Evolutionary conservation across 2,888 invertebrate genomes (phyloP), one percentile per base, ranked within the genome.

Genomic region (Bellardia pandia): DNA sequence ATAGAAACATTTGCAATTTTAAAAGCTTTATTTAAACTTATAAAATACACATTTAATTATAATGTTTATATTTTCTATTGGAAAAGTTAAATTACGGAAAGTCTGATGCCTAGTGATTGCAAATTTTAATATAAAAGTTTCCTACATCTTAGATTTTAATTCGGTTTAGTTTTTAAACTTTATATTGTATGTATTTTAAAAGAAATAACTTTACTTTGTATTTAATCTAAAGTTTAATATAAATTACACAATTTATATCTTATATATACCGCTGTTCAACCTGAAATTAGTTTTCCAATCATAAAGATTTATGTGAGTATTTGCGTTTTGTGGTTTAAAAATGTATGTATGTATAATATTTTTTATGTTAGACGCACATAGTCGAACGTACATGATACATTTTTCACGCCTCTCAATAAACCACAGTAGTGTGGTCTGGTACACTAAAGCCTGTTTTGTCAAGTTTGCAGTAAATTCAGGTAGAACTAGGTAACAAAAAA

Each of bases 281-380:
- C 48, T 53, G 48, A 78, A 78, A 74, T 78, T 83, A 58, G 56
- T 84, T 85, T 85, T 77, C 77, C 85, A 85, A 85, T 85, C 87
- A 87, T 74, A 62, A 81, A 78, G 87, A 87, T 87, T 87, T 87
- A 87, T 85, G 69, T 48, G 42, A 51, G 69, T 78, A 74, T 81
- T 85, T 84, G 77, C 69, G 77, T 84, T 83, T 83, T 71, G 71
- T 56, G 71, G 71, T 71, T 72, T 56, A 62, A 60, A 71, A 81
- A 62, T 5, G 5, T 33, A 56, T 13, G 42, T 16, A 37, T 42
- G 8, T 42, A 13, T 16, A 0, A 53, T 23, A 13, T 48, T 48
- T 68, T 68, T 37, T 23, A 23, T 60, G 33, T 14, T 58, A 68
- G 23, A 69, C 72, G 82, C 85, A 75, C 56, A 69, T 68, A 78